These are phyloP conservation scores for Amazona vittata DNA, from an alignment of 2,113 vertebrate species.

Conservation along the genomic window DNA sequence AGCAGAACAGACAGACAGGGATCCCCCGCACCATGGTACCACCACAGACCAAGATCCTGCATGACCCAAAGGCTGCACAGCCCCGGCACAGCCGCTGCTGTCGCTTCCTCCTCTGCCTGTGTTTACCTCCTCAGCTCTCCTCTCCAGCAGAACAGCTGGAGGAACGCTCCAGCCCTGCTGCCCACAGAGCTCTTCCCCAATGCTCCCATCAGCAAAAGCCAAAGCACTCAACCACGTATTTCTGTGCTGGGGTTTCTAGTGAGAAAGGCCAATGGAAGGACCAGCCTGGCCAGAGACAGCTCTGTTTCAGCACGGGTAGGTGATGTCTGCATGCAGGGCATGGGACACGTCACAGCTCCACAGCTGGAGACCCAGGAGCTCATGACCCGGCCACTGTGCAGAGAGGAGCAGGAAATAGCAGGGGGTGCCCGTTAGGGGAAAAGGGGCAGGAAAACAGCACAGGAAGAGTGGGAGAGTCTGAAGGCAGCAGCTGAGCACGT, in stretches of 20 bases:
- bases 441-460: not conserved
- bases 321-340: accelerated
- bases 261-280: not conserved
- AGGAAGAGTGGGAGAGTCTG: not conserved
- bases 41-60: not conserved
- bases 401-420: not conserved
- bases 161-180: not conserved
- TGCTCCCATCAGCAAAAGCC: accelerated
- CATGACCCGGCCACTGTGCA: accelerated
- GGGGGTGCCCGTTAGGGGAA: not conserved
- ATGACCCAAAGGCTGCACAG: not conserved
- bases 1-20: not conserved
- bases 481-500: not conserved
- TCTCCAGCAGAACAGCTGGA: not conserved
- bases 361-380: not conserved
- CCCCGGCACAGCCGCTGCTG: not conserved
- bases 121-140: not conserved
- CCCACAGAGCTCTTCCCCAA: not conserved
- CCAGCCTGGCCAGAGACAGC: not conserved
- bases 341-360: not conserved
- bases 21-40: accelerated
- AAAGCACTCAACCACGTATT: accelerated
- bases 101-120: not conserved
- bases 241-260: not conserved
- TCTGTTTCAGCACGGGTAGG: accelerated